Conservation (phyloP, 2,888 invertebrate genomes). For the Cryptocephalus primarius region DNA sequence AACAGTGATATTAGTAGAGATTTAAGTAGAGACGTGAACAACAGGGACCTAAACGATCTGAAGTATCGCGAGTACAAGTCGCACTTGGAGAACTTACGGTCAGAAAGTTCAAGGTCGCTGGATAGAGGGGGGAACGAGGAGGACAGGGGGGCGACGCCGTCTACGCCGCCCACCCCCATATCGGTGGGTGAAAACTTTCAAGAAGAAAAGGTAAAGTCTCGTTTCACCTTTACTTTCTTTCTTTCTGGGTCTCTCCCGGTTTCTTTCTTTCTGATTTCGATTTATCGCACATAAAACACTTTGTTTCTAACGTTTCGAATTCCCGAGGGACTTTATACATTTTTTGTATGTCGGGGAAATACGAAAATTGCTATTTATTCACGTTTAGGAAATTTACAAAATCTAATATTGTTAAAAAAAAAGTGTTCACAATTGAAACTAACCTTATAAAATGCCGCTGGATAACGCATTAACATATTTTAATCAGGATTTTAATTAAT, state of each 20-base stretch:
- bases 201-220: conserved; percentile 34
- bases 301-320: background rate
- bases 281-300: background rate
- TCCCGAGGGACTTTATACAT: too few species aligned
- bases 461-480: too few species aligned
- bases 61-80: conserved; percentile 37
- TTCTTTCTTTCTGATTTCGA: background rate
- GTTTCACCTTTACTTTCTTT: too few species aligned
- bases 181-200: conserved; percentile 38
- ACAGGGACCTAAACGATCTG: conserved; percentile 27
- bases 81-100: conserved; percentile 35
- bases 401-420: too few species aligned
- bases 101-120: conserved; percentile 26
- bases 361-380: too few species aligned
- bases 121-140: conserved; percentile 20
- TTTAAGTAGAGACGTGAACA: conserved; percentile 2
- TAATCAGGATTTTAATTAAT: too few species aligned
- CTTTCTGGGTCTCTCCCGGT: too few species aligned
- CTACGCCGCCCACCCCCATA: conserved; percentile 39
- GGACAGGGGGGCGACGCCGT: conserved; percentile 30
- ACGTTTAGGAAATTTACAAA: too few species aligned
- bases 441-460: too few species aligned
- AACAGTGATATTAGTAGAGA: conserved; percentile 8
- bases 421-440: too few species aligned
- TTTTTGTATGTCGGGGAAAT: too few species aligned